Conservation (phyloP, 2,888 invertebrate genomes). For the Aromia moschata region DNA sequence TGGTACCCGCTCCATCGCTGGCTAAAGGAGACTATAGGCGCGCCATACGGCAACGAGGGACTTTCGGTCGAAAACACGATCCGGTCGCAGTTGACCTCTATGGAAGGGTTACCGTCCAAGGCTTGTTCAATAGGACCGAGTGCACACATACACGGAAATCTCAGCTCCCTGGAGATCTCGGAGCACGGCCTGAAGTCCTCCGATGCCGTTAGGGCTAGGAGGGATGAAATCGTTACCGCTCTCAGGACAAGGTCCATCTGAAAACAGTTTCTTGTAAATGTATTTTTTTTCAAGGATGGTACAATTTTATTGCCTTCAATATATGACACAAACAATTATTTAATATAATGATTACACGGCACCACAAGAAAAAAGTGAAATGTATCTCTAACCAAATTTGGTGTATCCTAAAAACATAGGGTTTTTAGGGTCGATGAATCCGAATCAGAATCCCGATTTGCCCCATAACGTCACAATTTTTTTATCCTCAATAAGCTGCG, state of each 20-base stretch:
- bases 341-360: too few relatives aligned
- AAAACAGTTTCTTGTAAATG: too few relatives aligned
- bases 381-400: too few relatives aligned
- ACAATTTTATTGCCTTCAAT: too few relatives aligned
- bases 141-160: constrained; percentile 76
- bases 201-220: constrained; percentile 20
- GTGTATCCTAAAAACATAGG: too few relatives aligned
- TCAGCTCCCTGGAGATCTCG: constrained; percentile 78
- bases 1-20: constrained; percentile 85
- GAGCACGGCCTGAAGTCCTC: constrained; percentile 70
- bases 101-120: constrained; percentile 63
- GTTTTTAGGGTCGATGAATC: too few relatives aligned
- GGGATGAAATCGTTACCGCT: constrained; percentile 20
- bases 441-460: too few relatives aligned
- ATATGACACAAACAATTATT: too few relatives aligned
- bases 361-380: too few relatives aligned
- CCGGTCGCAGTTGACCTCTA: constrained; percentile 84
- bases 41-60: constrained; percentile 78
- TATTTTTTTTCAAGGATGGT: too few relatives aligned
- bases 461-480: too few relatives aligned
- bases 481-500: too few relatives aligned
- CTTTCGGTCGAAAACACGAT: constrained; percentile 84
- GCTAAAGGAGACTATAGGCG: constrained; percentile 81
- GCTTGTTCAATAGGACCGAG: constrained; percentile 65
- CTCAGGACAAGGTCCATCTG: constrained; percentile 43